Conservation (phyloP, 2,888 invertebrate genomes). For the Syritta pipiens region DNA sequence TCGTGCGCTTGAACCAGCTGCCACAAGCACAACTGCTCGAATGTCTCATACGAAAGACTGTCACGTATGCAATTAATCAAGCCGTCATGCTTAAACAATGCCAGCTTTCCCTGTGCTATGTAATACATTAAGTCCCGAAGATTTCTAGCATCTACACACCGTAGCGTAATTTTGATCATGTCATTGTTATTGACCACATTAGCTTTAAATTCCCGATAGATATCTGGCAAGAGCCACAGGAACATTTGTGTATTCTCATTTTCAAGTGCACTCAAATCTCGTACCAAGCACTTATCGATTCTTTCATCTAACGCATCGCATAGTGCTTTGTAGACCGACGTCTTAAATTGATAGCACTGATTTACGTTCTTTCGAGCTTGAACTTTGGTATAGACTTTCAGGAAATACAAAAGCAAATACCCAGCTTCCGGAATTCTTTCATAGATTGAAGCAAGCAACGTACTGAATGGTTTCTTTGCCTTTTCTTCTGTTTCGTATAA, state of each 20-base stretch:
- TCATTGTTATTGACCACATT: conserved; percentile 93
- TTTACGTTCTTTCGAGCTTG: conserved; percentile 80
- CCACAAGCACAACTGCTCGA: conserved; percentile 98
- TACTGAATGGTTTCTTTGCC: conserved; percentile 87
- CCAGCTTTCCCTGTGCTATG: conserved; percentile 92
- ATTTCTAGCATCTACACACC: conserved; percentile 93
- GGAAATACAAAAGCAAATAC: conserved; percentile 92
- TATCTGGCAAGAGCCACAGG: conserved; percentile 94
- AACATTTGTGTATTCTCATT: conserved; percentile 93
- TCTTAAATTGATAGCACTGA: conserved; percentile 86
- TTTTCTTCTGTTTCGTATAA: conserved; percentile 87
- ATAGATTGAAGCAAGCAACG: conserved; percentile 90
- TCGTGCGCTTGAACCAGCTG: conserved; percentile 96
- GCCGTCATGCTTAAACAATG: conserved; percentile 89
- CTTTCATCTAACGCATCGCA: conserved; percentile 87
- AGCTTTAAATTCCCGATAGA: conserved; percentile 93
- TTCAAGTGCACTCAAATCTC: conserved; percentile 93
- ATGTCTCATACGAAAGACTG: conserved; percentile 96
- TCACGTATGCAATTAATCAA: conserved; percentile 87
- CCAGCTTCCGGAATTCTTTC: conserved; percentile 87
- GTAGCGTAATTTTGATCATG: conserved; percentile 92
- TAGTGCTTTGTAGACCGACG: conserved; percentile 92
- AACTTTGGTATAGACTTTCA: conserved; percentile 87
- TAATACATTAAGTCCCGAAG: conserved; percentile 94
- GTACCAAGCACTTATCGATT: conserved; percentile 76